Conservation (phyloP, 2,888 invertebrate species). For the Xanthorhoe designata region DNA sequence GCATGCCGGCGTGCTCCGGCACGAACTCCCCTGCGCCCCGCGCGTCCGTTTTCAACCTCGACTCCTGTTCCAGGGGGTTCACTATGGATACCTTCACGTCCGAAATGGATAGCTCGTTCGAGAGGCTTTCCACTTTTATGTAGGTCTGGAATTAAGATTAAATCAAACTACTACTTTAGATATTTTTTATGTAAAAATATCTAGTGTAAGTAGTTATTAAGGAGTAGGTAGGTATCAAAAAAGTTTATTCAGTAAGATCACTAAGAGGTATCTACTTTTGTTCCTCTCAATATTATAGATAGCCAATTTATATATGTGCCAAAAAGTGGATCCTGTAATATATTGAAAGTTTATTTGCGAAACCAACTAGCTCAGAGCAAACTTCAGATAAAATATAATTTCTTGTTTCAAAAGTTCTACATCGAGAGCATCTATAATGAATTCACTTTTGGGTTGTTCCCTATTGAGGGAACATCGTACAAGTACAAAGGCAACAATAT, state of each 20-base stretch:
- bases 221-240: too few species aligned
- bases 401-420: constrained; percentile 38
- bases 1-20: constrained; percentile 97
- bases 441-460: constrained; percentile 43
- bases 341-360: constrained; percentile 18
- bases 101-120: constrained; percentile 88
- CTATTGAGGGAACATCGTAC: constrained; percentile 31
- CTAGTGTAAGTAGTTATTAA: neutral
- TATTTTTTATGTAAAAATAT: neutral
- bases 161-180: neutral
- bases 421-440: constrained; percentile 34
- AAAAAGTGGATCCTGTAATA: neutral
- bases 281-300: neutral
- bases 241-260: too few species aligned
- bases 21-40: constrained; percentile 93
- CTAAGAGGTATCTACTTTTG: too few species aligned
- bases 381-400: constrained; percentile 41
- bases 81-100: constrained; percentile 91
- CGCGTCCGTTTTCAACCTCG: constrained; percentile 86
- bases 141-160: constrained; percentile 60
- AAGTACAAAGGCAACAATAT: constrained; percentile 20
- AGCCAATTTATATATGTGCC: neutral
- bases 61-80: constrained; percentile 90
- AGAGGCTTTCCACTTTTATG: constrained; percentile 91
- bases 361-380: constrained; percentile 18